phyloP scores from a whole-genome alignment of 2,797 vertebrate genomes.

The Parotocinclus haroldoi region DNA sequence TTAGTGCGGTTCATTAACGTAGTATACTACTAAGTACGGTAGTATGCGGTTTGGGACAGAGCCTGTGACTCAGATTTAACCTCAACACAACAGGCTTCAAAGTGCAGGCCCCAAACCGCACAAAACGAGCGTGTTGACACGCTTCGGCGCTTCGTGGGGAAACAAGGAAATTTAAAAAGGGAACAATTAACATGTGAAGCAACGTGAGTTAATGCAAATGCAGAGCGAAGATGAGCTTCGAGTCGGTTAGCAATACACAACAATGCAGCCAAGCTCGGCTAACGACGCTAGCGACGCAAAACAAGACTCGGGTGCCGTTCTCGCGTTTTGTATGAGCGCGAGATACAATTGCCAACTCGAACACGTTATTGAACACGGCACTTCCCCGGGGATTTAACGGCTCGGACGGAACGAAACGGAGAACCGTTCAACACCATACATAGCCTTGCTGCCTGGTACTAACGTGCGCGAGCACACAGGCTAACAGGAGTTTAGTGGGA shows the following conservation, averaged over 20 bases:
- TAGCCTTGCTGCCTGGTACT: neutral
- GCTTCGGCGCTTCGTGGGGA: neutral
- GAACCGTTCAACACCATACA: too few species aligned
- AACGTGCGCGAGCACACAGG: neutral
- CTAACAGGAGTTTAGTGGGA: slow-evolving; percentile 8
- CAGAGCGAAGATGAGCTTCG: neutral
- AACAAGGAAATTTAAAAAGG: neutral
- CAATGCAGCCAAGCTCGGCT: slow-evolving; percentile 17
- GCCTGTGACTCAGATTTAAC: slow-evolving; percentile 15
- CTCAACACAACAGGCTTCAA: slow-evolving; percentile 5
- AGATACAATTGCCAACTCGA: neutral
- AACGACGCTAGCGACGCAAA: neutral
- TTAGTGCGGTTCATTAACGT: too few species aligned
- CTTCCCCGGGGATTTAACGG: too few species aligned
- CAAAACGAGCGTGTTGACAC: neutral
- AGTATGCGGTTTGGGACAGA: neutral
- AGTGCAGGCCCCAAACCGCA: neutral
- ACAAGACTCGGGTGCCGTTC: neutral
- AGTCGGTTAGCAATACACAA: slow-evolving; percentile 13
- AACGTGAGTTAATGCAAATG: neutral
- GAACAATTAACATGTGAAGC: neutral
- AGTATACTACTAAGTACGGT: too few species aligned
- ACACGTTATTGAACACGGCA: too few species aligned
- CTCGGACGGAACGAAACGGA: too few species aligned
- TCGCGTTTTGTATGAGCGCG: neutral